Percentiles rank a stretch among this genome's conserved stretches.
These are phyloP conservation scores for Drosophila emarginata DNA, from an alignment of 2,888 invertebrate species.

Conservation along the genomic window DNA sequence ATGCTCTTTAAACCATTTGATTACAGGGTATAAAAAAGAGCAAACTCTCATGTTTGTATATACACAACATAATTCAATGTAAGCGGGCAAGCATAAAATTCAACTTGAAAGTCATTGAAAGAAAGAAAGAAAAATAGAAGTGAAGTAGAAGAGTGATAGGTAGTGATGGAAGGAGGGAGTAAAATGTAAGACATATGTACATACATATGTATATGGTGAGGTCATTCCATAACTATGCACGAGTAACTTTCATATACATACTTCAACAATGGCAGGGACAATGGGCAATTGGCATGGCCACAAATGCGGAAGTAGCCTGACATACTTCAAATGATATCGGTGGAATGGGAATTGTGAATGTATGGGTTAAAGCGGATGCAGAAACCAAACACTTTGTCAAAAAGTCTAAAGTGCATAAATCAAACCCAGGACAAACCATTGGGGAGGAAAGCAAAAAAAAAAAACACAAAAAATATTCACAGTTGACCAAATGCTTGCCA, in stretches of 20 bases:
- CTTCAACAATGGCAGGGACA: conserved; percentile 24
- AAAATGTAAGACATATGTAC: neutral
- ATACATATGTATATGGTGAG: conserved; percentile 11
- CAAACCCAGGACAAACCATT: conserved; percentile 45
- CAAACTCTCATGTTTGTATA: conserved; percentile 49
- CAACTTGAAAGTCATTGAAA: conserved; percentile 34
- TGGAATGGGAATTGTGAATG: conserved; percentile 18
- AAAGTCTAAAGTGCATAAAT: conserved; percentile 63
- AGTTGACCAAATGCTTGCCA: conserved; percentile 1
- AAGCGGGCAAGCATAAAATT: conserved; percentile 50
- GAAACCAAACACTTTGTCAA: conserved; percentile 69
- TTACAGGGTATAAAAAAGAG: conserved; percentile 30
- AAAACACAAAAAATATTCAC: neutral
- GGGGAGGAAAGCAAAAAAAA: neutral
- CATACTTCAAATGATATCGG: conserved; percentile 13
- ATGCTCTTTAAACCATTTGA: neutral
- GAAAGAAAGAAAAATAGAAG: conserved; percentile 28
- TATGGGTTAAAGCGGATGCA: conserved; percentile 21
- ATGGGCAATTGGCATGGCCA: conserved; percentile 60
- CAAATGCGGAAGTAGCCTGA: conserved; percentile 40
- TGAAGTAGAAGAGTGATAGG: neutral
- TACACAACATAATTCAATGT: conserved; percentile 61
- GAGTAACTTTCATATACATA: conserved; percentile 43
- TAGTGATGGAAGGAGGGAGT: neutral
- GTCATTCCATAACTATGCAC: conserved; percentile 51